These are phyloP conservation scores for Lucifuga dentata DNA, from an alignment of 2,113 vertebrate genomes.

Conservation along the genomic window DNA sequence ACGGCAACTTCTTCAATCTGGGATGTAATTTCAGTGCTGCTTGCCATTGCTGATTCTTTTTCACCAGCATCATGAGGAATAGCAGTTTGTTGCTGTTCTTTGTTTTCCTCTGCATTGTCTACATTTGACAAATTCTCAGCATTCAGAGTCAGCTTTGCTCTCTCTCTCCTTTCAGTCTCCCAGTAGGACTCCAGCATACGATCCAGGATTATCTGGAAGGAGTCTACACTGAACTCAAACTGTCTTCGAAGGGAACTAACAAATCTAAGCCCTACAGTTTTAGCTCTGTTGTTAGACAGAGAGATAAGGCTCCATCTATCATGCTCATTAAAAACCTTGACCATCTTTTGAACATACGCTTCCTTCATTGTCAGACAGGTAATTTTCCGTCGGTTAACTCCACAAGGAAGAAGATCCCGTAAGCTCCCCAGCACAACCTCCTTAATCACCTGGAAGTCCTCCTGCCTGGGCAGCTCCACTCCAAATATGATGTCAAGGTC, in stretches of 20 bases:
- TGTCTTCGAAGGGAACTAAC: slow-evolving; percentile 91
- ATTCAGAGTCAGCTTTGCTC: slow-evolving; percentile 31
- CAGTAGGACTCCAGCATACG: slow-evolving; percentile 88
- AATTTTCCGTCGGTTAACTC: slow-evolving; percentile 95
- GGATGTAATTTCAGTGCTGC: neutral
- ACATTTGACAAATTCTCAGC: slow-evolving; percentile 46
- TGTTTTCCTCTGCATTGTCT: slow-evolving; percentile 14
- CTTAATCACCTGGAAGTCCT: slow-evolving; percentile 94
- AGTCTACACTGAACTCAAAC: slow-evolving; percentile 98
- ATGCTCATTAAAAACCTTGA: slow-evolving; percentile 91
- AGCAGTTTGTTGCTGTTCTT: slow-evolving; percentile 8
- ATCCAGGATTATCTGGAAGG: slow-evolving; percentile 95
- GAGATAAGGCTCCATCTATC: slow-evolving; percentile 98
- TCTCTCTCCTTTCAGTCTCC: slow-evolving; percentile 76
- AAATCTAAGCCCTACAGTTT: slow-evolving; percentile 95
- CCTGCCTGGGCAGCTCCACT: slow-evolving; percentile 89
- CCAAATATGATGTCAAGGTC: slow-evolving; percentile 96
- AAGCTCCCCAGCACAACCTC: slow-evolving; percentile 92
- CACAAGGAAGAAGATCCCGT: slow-evolving; percentile 83
- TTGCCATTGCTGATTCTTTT: slow-evolving; percentile 35
- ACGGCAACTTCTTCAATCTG: slow-evolving; percentile 8
- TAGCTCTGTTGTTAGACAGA: slow-evolving; percentile 93
- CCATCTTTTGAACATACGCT: slow-evolving; percentile 98
- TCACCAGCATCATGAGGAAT: neutral
- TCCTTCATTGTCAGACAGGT: slow-evolving; percentile 93